Evolutionary conservation across 2,888 invertebrate genomes (phyloP), one percentile per base, ranked within the genome.

Genomic region (Lepeophtheirus nordmannii): DNA sequence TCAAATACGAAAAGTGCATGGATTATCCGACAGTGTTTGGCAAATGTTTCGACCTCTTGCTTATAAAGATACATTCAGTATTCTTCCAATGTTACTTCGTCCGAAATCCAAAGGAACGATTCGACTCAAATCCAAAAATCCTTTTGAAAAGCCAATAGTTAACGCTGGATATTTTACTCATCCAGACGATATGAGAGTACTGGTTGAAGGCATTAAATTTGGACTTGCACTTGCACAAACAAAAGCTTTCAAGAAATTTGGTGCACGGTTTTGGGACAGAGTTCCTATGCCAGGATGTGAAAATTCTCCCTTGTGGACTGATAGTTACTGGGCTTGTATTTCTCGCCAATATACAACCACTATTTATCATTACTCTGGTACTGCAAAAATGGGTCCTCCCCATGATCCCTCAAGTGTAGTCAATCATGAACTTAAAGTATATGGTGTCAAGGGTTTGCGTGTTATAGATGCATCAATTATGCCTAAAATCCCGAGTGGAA

Each of bases 401-500:
- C 59, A 62, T 73, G 84, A 85, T 72, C 85, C 85, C 0, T 82
- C 82, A 59, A 82, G 84, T 0, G 88, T 88, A 0, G 86, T 89
- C 0, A 84, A 87, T 74, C 76, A 83, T 0, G 78, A 84, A 70
- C 75, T 91, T 58, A 77, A 83, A 67, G 89, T 88, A 0, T 84
- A 0, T 85, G 87, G 86, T 9, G 77, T 87, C 12, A 76, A 79
- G 14, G 80, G 81, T 7, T 75, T 88, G 56, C 77, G 88, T 69
- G 86, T 88, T 0, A 82, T 86, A 67, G 87, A 88, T 73, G 86
- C 86, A 0, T 86, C 86, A 69, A 80, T 88, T 57, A 88, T 88
- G 81, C 88, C 88, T 0, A 81, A 82, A 73, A 83, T 88, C 58
- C 82, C 83, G 0, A 83, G 86, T 0, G 84, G 83, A 23, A 87